Conservation (phyloP, 2,797 vertebrate species). For the Microchirus variegatus region DNA sequence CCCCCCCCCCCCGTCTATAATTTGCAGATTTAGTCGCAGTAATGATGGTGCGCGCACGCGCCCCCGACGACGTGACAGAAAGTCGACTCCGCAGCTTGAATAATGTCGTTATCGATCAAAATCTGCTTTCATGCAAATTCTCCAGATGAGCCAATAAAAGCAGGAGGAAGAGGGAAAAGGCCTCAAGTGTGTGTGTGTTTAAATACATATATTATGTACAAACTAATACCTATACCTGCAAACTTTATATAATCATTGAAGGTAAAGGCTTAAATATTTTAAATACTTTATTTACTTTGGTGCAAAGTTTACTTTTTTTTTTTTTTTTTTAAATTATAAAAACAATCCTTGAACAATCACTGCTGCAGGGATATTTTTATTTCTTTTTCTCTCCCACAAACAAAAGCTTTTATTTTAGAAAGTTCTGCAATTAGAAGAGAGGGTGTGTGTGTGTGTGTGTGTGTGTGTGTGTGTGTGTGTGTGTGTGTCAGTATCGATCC, state of each 20-base stretch:
- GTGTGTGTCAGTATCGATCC: constrained; percentile 60
- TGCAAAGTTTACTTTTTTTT: background rate
- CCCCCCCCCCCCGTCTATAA: constrained; percentile 18
- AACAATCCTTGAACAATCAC: background rate
- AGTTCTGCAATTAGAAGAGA: constrained; percentile 22
- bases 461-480: constrained; percentile 9
- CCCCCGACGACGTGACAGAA: constrained; percentile 38
- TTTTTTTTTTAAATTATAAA: too few relatives aligned
- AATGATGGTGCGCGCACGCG: constrained; percentile 34
- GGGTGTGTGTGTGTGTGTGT: constrained; percentile 12
- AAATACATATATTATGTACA: background rate
- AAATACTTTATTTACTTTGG: background rate
- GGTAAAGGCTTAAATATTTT: background rate
- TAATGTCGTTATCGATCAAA: constrained; percentile 69
- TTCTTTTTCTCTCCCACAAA: background rate
- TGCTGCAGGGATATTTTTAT: constrained; percentile 9
- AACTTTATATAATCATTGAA: background rate
- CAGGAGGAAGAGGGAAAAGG: background rate
- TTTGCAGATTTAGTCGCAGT: constrained; percentile 47
- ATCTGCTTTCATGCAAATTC: constrained; percentile 65
- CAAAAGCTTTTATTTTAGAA: constrained; percentile 13
- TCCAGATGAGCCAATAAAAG: constrained; percentile 39
- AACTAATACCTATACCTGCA: background rate
- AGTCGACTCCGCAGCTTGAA: constrained; percentile 61
- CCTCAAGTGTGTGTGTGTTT: background rate